phyloP scores from a whole-genome alignment of 2,888 invertebrate genomes.

The Emmelina monodactyla region DNA sequence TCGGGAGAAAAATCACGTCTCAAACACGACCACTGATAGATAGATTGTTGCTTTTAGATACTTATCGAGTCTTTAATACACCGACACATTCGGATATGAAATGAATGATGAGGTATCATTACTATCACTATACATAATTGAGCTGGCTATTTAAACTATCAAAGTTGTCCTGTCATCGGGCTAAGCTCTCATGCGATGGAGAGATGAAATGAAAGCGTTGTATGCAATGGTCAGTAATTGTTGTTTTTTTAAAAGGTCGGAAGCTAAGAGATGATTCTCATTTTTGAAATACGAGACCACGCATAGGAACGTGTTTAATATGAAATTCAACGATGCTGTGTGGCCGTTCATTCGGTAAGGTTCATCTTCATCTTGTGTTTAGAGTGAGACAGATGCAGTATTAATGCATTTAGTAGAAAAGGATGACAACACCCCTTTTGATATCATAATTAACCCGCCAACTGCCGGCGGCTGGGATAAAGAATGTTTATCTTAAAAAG shows the following conservation, averaged over 20 bases:
- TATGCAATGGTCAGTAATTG: slow-evolving; percentile 28
- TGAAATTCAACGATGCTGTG: slow-evolving; percentile 39
- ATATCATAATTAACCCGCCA: slow-evolving; percentile 55
- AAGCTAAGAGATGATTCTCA: slow-evolving; percentile 20
- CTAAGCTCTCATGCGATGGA: slow-evolving; percentile 33
- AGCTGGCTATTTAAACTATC: neutral
- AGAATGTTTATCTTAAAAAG: slow-evolving; percentile 53
- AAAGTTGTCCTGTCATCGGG: slow-evolving; percentile 37
- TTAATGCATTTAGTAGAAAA: slow-evolving; percentile 28
- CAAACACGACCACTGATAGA: slow-evolving; percentile 2
- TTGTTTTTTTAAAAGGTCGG: slow-evolving; percentile 25
- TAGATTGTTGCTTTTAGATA: no score
- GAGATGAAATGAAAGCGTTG: slow-evolving; percentile 18
- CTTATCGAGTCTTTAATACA: neutral
- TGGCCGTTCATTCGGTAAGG: slow-evolving; percentile 23
- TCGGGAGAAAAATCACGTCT: neutral
- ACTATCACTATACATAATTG: neutral
- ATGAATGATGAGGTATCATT: slow-evolving; percentile 2
- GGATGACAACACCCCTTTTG: slow-evolving; percentile 48
- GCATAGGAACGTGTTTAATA: slow-evolving; percentile 65
- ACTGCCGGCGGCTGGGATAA: slow-evolving; percentile 29
- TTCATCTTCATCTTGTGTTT: slow-evolving; percentile 29
- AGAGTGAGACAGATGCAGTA: slow-evolving; percentile 30
- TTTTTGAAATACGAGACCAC: slow-evolving; percentile 51
- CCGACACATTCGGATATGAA: neutral